A percentile compares a stretch with the other conserved stretches of the same genome.
phyloP scores from a whole-genome alignment of 2,797 vertebrate species.

The Sebastes taczanowskii region DNA sequence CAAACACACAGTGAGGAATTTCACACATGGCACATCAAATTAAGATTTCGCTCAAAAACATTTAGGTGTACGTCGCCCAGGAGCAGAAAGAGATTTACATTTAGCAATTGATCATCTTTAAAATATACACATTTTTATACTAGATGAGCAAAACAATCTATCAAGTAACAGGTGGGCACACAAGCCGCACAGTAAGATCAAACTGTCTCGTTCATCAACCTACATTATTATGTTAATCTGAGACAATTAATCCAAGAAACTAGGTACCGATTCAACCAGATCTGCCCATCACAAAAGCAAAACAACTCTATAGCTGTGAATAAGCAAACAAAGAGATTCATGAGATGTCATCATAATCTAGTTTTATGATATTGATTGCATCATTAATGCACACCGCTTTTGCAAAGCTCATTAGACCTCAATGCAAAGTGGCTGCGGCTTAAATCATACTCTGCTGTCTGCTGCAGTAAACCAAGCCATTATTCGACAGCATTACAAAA shows the following conservation, averaged over 20 bases:
- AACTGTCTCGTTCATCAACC: neutral
- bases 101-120: neutral
- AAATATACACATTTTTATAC: neutral
- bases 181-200: neutral
- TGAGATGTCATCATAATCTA: neutral
- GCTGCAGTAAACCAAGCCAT: neutral
- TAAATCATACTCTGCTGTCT: neutral
- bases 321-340: neutral
- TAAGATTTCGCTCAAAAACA: neutral
- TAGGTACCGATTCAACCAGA: neutral
- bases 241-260: neutral
- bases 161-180: neutral
- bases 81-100: neutral
- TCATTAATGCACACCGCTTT: neutral
- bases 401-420: neutral
- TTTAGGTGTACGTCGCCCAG: neutral
- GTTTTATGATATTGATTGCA: conserved; percentile 6
- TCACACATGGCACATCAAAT: conserved; percentile 8
- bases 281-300: neutral
- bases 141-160: neutral
- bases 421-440: neutral
- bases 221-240: neutral
- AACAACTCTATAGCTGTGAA: neutral
- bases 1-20: conserved; percentile 3
- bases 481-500: neutral